Evolutionary conservation across 2,888 invertebrate species (phyloP).

Genomic region (Carabus problematicus): DNA sequence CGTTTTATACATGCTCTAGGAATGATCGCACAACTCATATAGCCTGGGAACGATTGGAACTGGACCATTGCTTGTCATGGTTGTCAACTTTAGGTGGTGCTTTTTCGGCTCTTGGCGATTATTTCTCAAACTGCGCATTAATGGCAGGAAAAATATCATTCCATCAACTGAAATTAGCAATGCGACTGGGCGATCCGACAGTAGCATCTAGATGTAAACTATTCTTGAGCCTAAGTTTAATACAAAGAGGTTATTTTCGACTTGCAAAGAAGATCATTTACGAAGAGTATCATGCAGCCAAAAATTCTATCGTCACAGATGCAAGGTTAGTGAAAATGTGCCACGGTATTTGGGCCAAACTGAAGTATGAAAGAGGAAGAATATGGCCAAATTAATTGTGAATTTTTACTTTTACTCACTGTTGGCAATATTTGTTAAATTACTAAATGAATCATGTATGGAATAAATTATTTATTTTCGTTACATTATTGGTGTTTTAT

Average conservation of each 20-base stretch:
- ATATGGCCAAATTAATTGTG: constrained; percentile 46
- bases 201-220: constrained; percentile 83
- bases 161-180: constrained; percentile 81
- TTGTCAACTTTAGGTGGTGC: constrained; percentile 96
- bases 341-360: constrained; percentile 84
- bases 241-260: constrained; percentile 79
- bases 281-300: constrained; percentile 62
- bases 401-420: background rate
- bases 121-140: constrained; percentile 80
- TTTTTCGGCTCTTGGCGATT: constrained; percentile 93
- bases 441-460: too few species aligned
- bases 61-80: constrained; percentile 91
- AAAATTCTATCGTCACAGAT: constrained; percentile 61
- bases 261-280: constrained; percentile 69
- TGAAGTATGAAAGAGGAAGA: constrained; percentile 65
- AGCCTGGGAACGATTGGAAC: constrained; percentile 72
- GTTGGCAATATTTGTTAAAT: too few species aligned
- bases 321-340: constrained; percentile 79
- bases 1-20: constrained; percentile 55
- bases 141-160: constrained; percentile 88
- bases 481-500: too few species aligned
- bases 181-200: constrained; percentile 81
- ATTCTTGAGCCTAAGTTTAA: constrained; percentile 85
- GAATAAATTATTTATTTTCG: too few species aligned
- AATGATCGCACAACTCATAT: constrained; percentile 61